Base-by-base conservation (phyloP, 2,888 invertebrate genomes). In the Acanthosepion pharaonis region DNA sequence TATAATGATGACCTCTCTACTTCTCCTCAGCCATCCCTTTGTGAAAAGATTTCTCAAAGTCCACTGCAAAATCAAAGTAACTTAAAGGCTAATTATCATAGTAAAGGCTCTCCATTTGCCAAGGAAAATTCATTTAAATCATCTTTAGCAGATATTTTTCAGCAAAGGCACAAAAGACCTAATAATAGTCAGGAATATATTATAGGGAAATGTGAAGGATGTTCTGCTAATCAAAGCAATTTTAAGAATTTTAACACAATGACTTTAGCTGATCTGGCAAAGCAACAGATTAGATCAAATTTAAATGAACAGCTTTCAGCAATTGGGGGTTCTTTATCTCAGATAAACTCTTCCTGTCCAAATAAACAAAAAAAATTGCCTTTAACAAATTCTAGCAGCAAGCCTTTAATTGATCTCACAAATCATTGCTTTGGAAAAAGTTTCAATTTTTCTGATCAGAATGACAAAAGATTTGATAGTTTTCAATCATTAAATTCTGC, bases 221-320 rank as follows among this genome's bases (percentile, higher is more conserved):
- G 93, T 93, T 93, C 53, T 49, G 53, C 49, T 23, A 93, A 93
- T 49, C 49, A 53, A 33, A 33, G 5, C 23, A n/a, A n/a, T 93
- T 53, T 6, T 33, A 49, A 93, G 53, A 51, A 51, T 53, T 18
- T 53, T 18, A 53, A 93, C n/a, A 93, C 9, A n/a, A 93, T 53
- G 33, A 93, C 28, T 93, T 93, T 93, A 53, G 93, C 93, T 28
- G 93, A 93, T 53, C 53, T 93, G n/a, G 25, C 93, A 28, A 51
- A 51, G 33, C 49, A 49, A 4, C 93, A 53, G 28, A 33, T 78
- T 78, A 33, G 78, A 18, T 78, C 78, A 78, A 33, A 9, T 78
- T 11, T n/a, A n/a, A n/a, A 78, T 33, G 78, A 15, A 78, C 78
- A 15, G 78, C 0, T n/a, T 33, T 15, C 15, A 33, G 23, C n/a